Base-by-base conservation (phyloP, 2,113 vertebrate genomes). In the Trogon melanurus region DNA sequence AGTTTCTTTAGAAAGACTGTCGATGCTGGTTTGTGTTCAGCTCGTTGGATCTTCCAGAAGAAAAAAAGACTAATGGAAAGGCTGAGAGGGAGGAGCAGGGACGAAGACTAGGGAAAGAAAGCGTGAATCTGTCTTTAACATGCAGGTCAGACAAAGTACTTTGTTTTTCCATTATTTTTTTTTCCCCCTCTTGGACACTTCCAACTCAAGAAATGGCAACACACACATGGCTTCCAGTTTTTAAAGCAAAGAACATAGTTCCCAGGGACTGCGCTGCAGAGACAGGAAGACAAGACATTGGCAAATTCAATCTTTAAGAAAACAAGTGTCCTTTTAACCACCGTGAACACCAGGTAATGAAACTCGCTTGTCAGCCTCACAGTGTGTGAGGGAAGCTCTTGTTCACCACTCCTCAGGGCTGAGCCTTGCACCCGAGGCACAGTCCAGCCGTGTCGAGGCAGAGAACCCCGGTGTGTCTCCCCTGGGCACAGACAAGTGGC, bases 41-140 rank as follows among this genome's bases (percentile, higher is more conserved):
- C 91, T 88, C 26, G 90, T 92, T 97, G 97, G 89, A 82, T 96
- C 93, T 91, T 87, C 91, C 82, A 94, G 93, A 50, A 38, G 87
- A 32, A 17, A 70, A 38, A 50, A 47, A 73, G 13, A 57, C 36
- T 20, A 50, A 79, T 47, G 61, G 84, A 61, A 70, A 75, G 65
- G 51, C 27, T 38, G 82, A 87, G 70, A 26, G 78, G 56, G 54
- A 78, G 85, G 85, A 76, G 67, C 45, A 56, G 76, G 79, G 76
- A 60, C 1, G 56, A 87, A 79, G 91, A 86, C 23, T 16, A 32
- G 20, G 83, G 67, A 25, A 30, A 65, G 70, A 47, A 79, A 79
- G 74, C 5, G 38, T 81, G 87, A 88, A 71, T 94, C 81, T 83
- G 34, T 88, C 89, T 82, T 45, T 54, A 82, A 94, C 96, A 97